Percentiles rank a stretch among this genome's conserved stretches.
These are phyloP conservation scores for Ophion obscuratus DNA, from an alignment of 2,888 invertebrate species.

Conservation along the genomic window DNA sequence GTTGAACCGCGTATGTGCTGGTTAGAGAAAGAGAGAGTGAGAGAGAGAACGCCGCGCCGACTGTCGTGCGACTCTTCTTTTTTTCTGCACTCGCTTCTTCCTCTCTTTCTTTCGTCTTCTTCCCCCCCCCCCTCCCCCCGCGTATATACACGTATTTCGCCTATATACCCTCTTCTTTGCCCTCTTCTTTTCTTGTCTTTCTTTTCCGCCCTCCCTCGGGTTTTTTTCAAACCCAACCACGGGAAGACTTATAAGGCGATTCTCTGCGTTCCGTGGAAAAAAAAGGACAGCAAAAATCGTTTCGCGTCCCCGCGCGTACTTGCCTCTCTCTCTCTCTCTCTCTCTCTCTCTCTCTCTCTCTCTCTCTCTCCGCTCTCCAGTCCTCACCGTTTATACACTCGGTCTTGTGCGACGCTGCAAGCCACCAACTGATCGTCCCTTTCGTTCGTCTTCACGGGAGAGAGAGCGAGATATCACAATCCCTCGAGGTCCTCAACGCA, in stretches of 20 bases:
- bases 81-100: constrained; percentile 63
- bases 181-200: constrained; percentile 56
- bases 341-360: constrained; percentile 18
- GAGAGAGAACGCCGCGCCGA: constrained; percentile 71
- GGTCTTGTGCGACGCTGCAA: constrained; percentile 13
- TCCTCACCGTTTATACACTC: constrained; percentile 43
- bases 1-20: constrained; percentile 32
- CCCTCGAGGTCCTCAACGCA: constrained; percentile 15
- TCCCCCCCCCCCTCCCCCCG: background rate
- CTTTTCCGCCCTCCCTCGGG: constrained; percentile 52
- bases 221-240: constrained; percentile 72
- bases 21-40: constrained; percentile 34
- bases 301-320: constrained; percentile 46
- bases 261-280: constrained; percentile 80
- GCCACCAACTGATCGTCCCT: constrained; percentile 17
- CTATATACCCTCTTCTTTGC: constrained; percentile 62
- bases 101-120: constrained; percentile 39
- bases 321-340: constrained; percentile 1
- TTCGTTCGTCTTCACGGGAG: constrained; percentile 10
- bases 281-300: constrained; percentile 79
- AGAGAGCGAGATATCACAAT: constrained; percentile 22
- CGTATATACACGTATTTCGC: constrained; percentile 32
- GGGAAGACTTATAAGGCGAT: constrained; percentile 82
- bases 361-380: constrained; percentile 16
- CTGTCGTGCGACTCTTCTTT: constrained; percentile 77